Base-by-base conservation (phyloP, 2,888 invertebrate genomes). In the Amphipyra berbera region DNA sequence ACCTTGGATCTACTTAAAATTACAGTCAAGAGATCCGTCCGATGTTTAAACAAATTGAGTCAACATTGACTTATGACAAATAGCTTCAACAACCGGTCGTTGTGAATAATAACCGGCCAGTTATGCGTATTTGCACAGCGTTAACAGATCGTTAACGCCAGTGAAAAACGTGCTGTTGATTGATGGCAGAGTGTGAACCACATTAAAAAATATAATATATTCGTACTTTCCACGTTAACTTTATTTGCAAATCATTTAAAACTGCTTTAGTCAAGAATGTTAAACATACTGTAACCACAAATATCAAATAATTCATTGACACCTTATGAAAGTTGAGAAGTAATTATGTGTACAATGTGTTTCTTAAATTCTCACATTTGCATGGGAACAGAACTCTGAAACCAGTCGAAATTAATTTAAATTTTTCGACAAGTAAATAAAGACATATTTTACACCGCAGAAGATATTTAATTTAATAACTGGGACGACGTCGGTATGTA, bases 111-210 rank as follows among this genome's bases (percentile, higher is more conserved):
- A 46, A 52, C 54, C 42, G 35, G 45, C 9, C 64, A 55, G 68
- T 76, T 58, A 62, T 47, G 54, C 37, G 33, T 76, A 72, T 76
- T 76, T 61, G 61, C 47, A 63, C 38, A 65, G 12, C 14, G 47
- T 78, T 72, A 74, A 59, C 77, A 67, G 62, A 47, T 79, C 73
- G 69, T 77, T 73, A 76, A 67, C 63, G 46, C n/a, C 33, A 27
- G 48, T 49, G 33, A 59, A 69, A 44, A 53, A 41, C 52, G 40
- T 15, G 54, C 40, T 15, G 41, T 15, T 69, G 67, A 73, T 65
- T 63, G 61, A 73, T 59, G 66, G 35, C n/a, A 0, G 7, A 8
- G 44, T 42, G 48, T 12, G 12, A 47, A 35, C 41, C 30, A 37
- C n/a, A 8, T 64, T 72, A 35, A 41, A n/a, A 27, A 30, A 46